Conservation (phyloP, 2,888 invertebrate genomes). For the Pilophorus perplexus region DNA sequence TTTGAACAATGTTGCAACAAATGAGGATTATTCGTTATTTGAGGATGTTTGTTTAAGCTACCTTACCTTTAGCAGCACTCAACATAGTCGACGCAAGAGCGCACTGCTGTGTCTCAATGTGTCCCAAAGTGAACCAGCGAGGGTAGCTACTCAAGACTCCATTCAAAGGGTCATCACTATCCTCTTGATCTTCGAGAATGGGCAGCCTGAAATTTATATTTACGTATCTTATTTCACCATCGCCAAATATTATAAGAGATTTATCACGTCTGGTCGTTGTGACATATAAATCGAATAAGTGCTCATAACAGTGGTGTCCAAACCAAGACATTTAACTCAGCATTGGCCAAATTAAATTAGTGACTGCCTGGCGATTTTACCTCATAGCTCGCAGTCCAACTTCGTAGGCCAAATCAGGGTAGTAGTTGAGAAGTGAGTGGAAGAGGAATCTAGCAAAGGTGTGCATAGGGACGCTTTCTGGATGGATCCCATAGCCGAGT, state of each 20-base stretch:
- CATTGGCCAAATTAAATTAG: no score
- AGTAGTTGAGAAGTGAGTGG: conserved; percentile 69
- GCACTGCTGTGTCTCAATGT: conserved; percentile 78
- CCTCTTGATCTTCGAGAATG: conserved; percentile 70
- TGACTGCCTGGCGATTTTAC: no score
- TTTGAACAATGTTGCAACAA: no score
- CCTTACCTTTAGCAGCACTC: conserved; percentile 66
- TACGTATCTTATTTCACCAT: neutral
- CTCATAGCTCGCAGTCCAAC: conserved; percentile 76
- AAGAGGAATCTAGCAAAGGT: conserved; percentile 79
- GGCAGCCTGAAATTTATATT: conserved; percentile 60
- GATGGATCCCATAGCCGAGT: conserved; percentile 70
- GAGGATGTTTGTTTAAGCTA: no score
- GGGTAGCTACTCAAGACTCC: conserved; percentile 63
- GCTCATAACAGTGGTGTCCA: no score
- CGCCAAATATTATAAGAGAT: conserved; percentile 11
- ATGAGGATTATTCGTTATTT: no score
- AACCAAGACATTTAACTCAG: no score
- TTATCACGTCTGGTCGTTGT: no score
- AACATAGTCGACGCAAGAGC: conserved; percentile 74
- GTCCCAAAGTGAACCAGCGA: conserved; percentile 76
- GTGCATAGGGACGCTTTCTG: conserved; percentile 80
- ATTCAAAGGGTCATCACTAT: conserved; percentile 60
- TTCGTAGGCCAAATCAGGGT: conserved; percentile 75
- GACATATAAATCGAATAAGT: no score